Evolutionary conservation across 2,888 invertebrate genomes (phyloP), one percentile per base, ranked within the genome.

Genomic region (Parthenolecanium corni): DNA sequence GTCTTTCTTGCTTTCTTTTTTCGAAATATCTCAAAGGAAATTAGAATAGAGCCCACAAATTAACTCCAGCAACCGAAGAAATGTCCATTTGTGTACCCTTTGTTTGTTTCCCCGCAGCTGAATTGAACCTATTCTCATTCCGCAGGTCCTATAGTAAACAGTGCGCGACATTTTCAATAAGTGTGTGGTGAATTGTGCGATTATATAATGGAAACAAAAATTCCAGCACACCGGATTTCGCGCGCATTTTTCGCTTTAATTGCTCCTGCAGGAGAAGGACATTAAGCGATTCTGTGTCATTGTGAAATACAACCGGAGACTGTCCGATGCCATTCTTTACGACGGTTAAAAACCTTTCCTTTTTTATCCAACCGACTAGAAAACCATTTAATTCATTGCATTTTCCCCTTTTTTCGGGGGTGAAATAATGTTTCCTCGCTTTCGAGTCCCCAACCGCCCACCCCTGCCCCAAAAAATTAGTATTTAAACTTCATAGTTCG

Each of bases 361-460:
- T 57, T 57, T 57, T 57, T 57, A 57, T 57, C 57, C 57, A 57
- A 57, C 57, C 57, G 57, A 57, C 57, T 57, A 57, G 57, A 57
- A 57, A 57, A 57, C 57, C 57, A 57, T 57, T 57, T 57, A 57
- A 57, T 57, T 57, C 57, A 57, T 57, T 57, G 57, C 57, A 57
- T 57, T 57, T 57, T 57, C 44, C 57, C 57, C 57, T 57, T 31
- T 57, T 47, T 57, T n/a, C n/a, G n/a, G n/a, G n/a, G n/a, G 57
- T 25, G 31, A 57, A 57, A 57, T 57, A 57, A 57, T 44, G 24
- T 44, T 57, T 57, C 57, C 46, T 20, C 42, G 42, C 40, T 44
- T 38, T 20, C 16, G 3, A 5, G 53, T 53, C 38, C n/a, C 21
- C n/a, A n/a, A 20, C 53, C 23, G 46, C 46, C 46, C 25, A 25